Evolutionary conservation across 1,140 invertebrate genomes (phyloP).

Genomic region (Vollenhovia emeryi): DNA sequence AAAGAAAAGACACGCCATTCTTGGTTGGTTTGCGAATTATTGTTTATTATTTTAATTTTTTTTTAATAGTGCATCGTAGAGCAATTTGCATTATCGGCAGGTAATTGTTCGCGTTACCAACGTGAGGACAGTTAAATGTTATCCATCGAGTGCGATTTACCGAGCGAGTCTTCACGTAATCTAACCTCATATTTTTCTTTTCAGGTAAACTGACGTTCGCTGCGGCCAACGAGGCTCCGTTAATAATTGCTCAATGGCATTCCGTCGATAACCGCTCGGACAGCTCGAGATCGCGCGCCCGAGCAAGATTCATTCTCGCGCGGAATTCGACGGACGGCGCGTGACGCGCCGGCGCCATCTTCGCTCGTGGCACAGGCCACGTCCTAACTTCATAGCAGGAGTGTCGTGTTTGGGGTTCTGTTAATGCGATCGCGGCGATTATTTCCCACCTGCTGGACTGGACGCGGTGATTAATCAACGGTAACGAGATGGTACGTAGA

Average conservation of each 20-base stretch:
- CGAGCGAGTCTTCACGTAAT: not conserved
- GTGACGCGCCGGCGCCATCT: constrained; percentile 69
- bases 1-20: not conserved
- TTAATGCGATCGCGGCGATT: constrained; percentile 43
- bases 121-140: not conserved
- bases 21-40: too few relatives aligned
- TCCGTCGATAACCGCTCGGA: not conserved
- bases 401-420: constrained; percentile 66
- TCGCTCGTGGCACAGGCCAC: constrained; percentile 71
- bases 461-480: constrained; percentile 43
- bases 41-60: not conserved
- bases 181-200: too few relatives aligned
- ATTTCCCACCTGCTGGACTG: not conserved
- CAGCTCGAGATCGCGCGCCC: not conserved
- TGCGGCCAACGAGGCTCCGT: too few relatives aligned
- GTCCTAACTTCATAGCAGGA: constrained; percentile 78
- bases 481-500: constrained; percentile 74
- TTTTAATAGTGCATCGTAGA: not conserved
- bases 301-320: not conserved
- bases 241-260: too few relatives aligned
- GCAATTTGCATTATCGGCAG: not conserved
- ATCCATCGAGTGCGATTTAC: not conserved
- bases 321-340: too few relatives aligned
- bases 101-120: not conserved
- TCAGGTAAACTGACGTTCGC: too few relatives aligned